Conservation (phyloP, 1,140 invertebrate species). For the Lineus longissimus region DNA sequence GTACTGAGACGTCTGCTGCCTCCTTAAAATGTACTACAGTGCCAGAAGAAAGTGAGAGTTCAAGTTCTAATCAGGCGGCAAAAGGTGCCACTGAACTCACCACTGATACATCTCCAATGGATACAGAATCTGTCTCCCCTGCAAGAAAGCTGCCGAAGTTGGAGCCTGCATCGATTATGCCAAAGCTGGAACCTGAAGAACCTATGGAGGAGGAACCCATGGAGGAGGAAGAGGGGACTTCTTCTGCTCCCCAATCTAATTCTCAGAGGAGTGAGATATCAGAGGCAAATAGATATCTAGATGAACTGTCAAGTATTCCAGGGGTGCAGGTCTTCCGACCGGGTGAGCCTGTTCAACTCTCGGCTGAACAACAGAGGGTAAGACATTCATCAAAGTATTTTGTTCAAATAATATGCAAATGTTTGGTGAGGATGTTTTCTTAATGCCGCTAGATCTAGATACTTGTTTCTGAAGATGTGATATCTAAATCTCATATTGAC, state of each 20-base stretch:
- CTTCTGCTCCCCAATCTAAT: too few relatives aligned
- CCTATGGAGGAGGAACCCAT: too few relatives aligned
- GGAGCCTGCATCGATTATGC: too few relatives aligned
- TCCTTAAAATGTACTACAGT: slow-evolving; percentile 10
- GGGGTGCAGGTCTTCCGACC: slow-evolving; percentile 39
- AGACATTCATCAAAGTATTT: slow-evolving; percentile 1
- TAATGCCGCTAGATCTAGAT: too few relatives aligned
- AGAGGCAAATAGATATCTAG: slow-evolving; percentile 2
- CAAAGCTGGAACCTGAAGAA: too few relatives aligned
- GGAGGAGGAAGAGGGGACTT: too few relatives aligned
- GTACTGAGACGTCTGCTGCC: slow-evolving; percentile 20
- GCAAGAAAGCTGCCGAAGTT: too few relatives aligned
- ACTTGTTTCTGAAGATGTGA: too few relatives aligned
- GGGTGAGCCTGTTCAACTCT: slow-evolving; percentile 33
- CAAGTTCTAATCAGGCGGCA: background rate
- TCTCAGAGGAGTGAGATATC: background rate
- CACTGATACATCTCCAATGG: slow-evolving; percentile 10
- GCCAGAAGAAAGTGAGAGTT: slow-evolving; percentile 5
- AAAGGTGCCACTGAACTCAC: background rate
- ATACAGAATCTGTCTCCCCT: background rate
- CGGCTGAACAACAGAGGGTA: slow-evolving; percentile 40
- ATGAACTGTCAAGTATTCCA: slow-evolving; percentile 26
- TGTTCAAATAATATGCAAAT: too few relatives aligned
- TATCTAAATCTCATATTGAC: too few relatives aligned
- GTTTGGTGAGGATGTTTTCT: too few relatives aligned